Evolutionary conservation across 2,797 vertebrate genomes (phyloP), one percentile per base, ranked within the genome.

Genomic region (Oreortyx pictus): DNA sequence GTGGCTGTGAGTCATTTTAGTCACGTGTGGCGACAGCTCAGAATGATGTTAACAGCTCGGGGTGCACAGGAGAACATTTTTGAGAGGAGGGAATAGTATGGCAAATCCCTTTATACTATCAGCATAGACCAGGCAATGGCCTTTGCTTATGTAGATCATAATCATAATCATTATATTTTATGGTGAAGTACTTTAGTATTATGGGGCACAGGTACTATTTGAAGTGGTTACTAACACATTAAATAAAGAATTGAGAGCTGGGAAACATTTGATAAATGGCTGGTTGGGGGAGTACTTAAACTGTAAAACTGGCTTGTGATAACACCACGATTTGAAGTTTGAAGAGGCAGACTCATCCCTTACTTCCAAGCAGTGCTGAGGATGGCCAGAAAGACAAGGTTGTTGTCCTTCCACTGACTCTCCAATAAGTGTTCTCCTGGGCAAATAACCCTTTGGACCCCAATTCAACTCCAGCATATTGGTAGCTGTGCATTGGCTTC

Each of bases 181-280:
- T 93, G 93, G 82, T 89, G 43, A 95, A 96, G 90, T 72, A 67
- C 92, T 93, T 94, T 24, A 80, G 87, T 50, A 22, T 95, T 94
- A 96, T 92, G 90, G 94, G 76, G 62, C 87, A 70, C 75, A 92
- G 83, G 89, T 86, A 95, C 88, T 82, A 73, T 79, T 88, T 83
- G 72, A 94, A 97, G 95, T 89, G 94, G 90, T 94, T 96, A 78
- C 93, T 96, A 95, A 95, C 92, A 88, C 92, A 96, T 95, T 95
- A 95, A 96, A 91, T 86, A 72, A 91, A 76, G 71, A 91, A 88
- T 88, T 88, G 86, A 93, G 82, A 94, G 90, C 66, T 31, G 43
- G 92, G 83, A 93, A 92, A 49, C 46, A 57, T 82, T 95, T 96
- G 89, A 95, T 92, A 89, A 94, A 95, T 93, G 94, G 61, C 59